These are phyloP conservation scores for Magallana angulata DNA, from an alignment of 1,140 invertebrate genomes.

Conservation along the genomic window DNA sequence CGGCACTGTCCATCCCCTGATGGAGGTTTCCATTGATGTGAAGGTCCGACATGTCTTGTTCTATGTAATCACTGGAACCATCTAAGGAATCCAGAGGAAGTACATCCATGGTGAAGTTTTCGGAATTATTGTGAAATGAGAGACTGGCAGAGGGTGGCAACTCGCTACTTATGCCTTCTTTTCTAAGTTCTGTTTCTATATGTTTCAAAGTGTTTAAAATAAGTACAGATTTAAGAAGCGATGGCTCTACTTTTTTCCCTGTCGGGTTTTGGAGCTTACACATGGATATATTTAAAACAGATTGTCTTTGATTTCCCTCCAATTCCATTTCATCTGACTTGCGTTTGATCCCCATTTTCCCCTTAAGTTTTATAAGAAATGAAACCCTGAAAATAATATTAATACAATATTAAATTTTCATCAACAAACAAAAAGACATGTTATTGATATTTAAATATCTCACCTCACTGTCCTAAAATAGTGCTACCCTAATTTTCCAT, in stretches of 20 bases:
- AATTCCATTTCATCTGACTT: slow-evolving; percentile 68
- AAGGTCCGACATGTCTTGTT: slow-evolving; percentile 48
- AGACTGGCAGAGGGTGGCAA: slow-evolving; percentile 65
- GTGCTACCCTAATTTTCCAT: not conserved
- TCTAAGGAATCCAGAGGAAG: slow-evolving; percentile 51
- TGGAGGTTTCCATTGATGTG: slow-evolving; percentile 29
- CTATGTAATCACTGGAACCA: slow-evolving; percentile 44
- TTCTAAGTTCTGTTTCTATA: slow-evolving; percentile 93
- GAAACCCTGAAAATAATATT: not conserved
- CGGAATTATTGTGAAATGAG: slow-evolving; percentile 51
- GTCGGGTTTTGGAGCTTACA: slow-evolving; percentile 89
- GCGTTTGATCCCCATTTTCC: slow-evolving; percentile 65
- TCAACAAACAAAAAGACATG: not conserved
- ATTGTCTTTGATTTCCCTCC: slow-evolving; percentile 84
- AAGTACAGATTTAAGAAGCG: slow-evolving; percentile 93
- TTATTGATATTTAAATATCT: slow-evolving; percentile 4
- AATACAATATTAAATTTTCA: not conserved
- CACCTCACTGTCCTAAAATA: slow-evolving; percentile 3
- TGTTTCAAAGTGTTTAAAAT: slow-evolving; percentile 95
- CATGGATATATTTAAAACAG: slow-evolving; percentile 95
- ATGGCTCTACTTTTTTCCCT: slow-evolving; percentile 84
- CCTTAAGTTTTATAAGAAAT: not conserved
- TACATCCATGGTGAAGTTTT: slow-evolving; percentile 57
- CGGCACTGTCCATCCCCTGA: not conserved
- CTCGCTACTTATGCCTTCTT: slow-evolving; percentile 82